Percentiles rank a stretch among this genome's conserved stretches.
These are phyloP conservation scores for Tauraco hartlaubi DNA, from an alignment of 2,797 vertebrate genomes.

Conservation along the genomic window DNA sequence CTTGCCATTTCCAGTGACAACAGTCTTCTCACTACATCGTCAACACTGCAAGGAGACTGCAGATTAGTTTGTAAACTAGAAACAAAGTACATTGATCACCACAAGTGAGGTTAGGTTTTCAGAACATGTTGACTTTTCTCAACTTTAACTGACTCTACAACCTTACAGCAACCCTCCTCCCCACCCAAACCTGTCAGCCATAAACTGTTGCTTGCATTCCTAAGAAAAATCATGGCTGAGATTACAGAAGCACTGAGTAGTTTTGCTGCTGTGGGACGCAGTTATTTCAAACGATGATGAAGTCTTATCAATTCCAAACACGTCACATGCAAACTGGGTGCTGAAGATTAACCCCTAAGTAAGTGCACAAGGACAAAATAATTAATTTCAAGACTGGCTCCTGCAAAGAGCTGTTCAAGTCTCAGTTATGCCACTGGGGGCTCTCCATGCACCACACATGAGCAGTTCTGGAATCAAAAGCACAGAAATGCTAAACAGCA, in stretches of 20 bases:
- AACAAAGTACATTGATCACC: not conserved
- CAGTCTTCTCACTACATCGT: conserved; percentile 89
- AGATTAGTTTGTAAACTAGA: not conserved
- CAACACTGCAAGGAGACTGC: conserved; percentile 80
- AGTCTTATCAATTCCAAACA: not conserved
- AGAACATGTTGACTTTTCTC: not conserved
- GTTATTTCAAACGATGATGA: not conserved
- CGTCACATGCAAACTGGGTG: not conserved
- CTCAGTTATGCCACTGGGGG: not conserved
- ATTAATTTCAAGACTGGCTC: not conserved
- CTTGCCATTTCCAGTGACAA: conserved; percentile 92
- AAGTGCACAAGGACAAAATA: not conserved
- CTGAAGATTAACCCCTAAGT: not conserved
- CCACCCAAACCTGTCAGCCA: not conserved
- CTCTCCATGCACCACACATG: not conserved
- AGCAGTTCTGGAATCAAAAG: not conserved
- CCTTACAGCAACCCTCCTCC: not conserved
- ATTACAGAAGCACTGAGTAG: fast-evolving
- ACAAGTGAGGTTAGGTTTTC: not conserved
- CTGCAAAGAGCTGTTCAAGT: not conserved
- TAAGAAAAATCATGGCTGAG: not conserved
- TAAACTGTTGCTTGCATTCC: not conserved
- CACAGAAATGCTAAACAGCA: not conserved
- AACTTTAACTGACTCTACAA: not conserved
- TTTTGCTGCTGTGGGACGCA: not conserved